Percentiles rank a stretch among this genome's conserved stretches.
phyloP scores from a whole-genome alignment of 2,797 vertebrate genomes.

The Trachops cirrhosus region DNA sequence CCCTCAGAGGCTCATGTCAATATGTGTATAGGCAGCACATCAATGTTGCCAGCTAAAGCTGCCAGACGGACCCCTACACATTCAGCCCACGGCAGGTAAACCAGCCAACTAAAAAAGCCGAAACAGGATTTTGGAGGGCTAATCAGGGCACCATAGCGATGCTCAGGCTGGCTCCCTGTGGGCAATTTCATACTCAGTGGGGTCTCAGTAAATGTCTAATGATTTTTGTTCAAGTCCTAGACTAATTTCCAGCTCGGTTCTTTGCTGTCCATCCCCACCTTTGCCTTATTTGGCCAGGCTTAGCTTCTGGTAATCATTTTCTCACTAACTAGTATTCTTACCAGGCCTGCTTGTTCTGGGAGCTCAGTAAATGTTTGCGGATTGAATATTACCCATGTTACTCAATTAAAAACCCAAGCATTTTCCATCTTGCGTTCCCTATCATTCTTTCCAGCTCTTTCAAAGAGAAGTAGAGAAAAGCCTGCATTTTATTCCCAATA shows the following conservation, averaged over 20 bases:
- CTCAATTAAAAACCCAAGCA: not conserved
- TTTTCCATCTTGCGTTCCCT: not conserved
- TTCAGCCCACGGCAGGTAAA: not conserved
- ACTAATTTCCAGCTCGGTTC: not conserved
- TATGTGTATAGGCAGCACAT: constrained; percentile 10
- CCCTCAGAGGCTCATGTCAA: not conserved
- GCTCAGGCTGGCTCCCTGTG: not conserved
- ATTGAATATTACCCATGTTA: not conserved
- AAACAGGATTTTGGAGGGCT: not conserved
- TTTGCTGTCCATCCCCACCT: not conserved
- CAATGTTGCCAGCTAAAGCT: not conserved
- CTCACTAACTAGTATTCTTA: not conserved
- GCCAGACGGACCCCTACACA: constrained; percentile 1
- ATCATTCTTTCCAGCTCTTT: not conserved
- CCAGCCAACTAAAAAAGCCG: not conserved
- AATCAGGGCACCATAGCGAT: not conserved
- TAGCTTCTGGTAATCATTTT: not conserved
- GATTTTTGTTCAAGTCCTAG: constrained; percentile 8
- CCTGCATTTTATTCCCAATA: not conserved
- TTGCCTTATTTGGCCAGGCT: not conserved
- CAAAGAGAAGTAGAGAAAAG: not conserved
- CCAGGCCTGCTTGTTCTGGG: not conserved
- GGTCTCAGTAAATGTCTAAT: constrained; percentile 8
- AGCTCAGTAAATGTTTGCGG: not conserved
- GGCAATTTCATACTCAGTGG: not conserved